phyloP scores from a whole-genome alignment of 2,888 invertebrate genomes.

The Agrilus mali region DNA sequence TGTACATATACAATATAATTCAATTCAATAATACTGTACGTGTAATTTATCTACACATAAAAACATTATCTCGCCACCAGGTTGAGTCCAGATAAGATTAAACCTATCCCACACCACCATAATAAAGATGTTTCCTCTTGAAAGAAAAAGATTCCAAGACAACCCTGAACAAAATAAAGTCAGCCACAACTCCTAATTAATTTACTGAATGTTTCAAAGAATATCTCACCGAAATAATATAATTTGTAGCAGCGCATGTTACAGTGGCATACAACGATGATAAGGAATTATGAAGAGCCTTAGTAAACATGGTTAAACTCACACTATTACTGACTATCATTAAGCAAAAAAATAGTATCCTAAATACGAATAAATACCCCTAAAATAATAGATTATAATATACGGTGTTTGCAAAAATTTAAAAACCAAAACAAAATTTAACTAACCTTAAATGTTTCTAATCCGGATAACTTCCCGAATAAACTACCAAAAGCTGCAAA shows the following conservation, averaged over 20 bases:
- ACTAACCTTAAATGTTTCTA: slow-evolving; percentile 26
- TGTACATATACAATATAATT: too few species aligned
- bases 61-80: slow-evolving; percentile 37
- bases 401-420: slow-evolving; percentile 15
- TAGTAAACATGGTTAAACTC: slow-evolving; percentile 49
- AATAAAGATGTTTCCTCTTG: slow-evolving; percentile 51
- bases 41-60: neutral
- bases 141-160: slow-evolving; percentile 57
- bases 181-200: neutral
- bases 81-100: slow-evolving; percentile 57
- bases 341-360: slow-evolving; percentile 30
- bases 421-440: neutral
- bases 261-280: slow-evolving; percentile 52
- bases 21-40: too few species aligned
- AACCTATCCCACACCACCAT: slow-evolving; percentile 60
- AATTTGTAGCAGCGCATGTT: slow-evolving; percentile 49
- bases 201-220: neutral
- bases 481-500: slow-evolving; percentile 51
- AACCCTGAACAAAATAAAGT: slow-evolving; percentile 44
- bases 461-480: slow-evolving; percentile 51
- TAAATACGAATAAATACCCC: slow-evolving; percentile 21
- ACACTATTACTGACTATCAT: slow-evolving; percentile 50
- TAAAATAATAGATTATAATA: slow-evolving; percentile 22
- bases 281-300: slow-evolving; percentile 43
- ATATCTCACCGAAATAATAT: slow-evolving; percentile 47